Evolutionary conservation across 2,113 vertebrate genomes (phyloP).

Genomic region (Marmota monax): DNA sequence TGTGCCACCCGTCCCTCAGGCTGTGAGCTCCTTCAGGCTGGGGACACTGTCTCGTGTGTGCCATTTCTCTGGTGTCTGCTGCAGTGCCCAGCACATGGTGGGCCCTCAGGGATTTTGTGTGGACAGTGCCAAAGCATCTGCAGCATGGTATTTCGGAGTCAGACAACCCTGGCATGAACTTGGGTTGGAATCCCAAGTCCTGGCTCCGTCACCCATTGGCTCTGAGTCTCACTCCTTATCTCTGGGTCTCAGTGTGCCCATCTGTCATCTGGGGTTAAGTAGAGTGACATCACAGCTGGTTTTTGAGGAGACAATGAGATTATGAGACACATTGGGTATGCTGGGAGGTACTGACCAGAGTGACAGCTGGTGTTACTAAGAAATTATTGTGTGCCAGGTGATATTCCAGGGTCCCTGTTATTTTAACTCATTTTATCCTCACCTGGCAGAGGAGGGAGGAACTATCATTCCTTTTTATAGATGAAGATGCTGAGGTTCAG

Average conservation of each 20-base stretch:
- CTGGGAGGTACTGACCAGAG: background rate
- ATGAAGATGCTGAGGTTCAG: constrained; percentile 12
- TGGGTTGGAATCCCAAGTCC: background rate
- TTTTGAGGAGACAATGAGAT: background rate
- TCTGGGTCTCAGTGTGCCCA: background rate
- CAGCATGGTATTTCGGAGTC: background rate
- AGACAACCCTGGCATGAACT: background rate
- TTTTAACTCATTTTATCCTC: background rate
- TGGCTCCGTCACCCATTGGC: background rate
- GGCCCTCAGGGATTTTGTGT: fast-evolving
- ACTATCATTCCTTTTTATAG: background rate
- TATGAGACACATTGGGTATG: fast-evolving
- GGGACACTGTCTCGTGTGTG: background rate
- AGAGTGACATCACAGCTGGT: background rate
- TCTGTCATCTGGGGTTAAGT: background rate
- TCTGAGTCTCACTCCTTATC: background rate
- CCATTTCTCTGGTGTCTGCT: background rate
- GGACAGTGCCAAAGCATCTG: background rate
- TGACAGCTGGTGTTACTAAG: background rate
- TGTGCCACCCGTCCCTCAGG: background rate
- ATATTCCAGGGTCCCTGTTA: background rate
- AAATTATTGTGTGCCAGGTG: fast-evolving
- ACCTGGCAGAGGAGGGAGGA: background rate
- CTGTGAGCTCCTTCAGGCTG: background rate
- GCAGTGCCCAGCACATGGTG: background rate